A percentile compares a stretch with the other conserved stretches of the same genome.
Conservation (phyloP, 2,797 vertebrate species). For the Peromyscus attwateri region DNA sequence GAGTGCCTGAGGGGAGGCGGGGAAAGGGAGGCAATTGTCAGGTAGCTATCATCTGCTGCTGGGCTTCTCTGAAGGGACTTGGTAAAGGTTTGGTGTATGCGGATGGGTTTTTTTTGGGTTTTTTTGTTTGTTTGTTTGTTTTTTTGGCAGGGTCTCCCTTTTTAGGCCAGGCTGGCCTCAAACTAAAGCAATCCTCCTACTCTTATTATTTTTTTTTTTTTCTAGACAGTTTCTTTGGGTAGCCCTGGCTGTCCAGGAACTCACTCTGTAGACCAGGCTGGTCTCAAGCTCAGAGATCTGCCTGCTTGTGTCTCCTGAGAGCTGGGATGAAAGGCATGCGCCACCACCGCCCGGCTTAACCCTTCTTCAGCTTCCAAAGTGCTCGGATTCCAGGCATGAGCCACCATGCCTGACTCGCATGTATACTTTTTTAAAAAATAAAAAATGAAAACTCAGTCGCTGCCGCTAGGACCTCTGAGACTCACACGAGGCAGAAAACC, state of each 20-base stretch:
- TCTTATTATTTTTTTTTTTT: neutral
- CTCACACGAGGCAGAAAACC: neutral
- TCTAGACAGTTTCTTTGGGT: neutral
- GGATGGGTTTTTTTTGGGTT: no score
- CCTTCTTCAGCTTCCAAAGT: neutral
- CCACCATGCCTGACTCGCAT: neutral
- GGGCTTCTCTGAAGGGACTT: neutral
- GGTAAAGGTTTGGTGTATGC: neutral
- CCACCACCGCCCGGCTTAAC: neutral
- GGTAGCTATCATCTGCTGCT: neutral
- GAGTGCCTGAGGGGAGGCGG: rapidly evolving
- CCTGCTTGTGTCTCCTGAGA: no score
- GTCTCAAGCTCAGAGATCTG: neutral
- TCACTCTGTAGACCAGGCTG: neutral
- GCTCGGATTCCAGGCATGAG: neutral
- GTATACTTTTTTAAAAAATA: neutral
- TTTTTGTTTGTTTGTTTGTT: neutral
- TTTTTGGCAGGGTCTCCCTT: neutral
- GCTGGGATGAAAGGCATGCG: neutral
- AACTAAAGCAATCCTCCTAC: neutral
- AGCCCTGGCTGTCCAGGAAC: neutral
- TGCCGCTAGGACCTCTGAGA: neutral
- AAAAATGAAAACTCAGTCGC: neutral
- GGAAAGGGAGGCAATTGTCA: neutral
- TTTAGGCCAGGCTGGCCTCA: neutral